Evolutionary conservation across 2,797 vertebrate genomes (phyloP), one percentile per base, ranked within the genome.

Genomic region (Danionella dracula): DNA sequence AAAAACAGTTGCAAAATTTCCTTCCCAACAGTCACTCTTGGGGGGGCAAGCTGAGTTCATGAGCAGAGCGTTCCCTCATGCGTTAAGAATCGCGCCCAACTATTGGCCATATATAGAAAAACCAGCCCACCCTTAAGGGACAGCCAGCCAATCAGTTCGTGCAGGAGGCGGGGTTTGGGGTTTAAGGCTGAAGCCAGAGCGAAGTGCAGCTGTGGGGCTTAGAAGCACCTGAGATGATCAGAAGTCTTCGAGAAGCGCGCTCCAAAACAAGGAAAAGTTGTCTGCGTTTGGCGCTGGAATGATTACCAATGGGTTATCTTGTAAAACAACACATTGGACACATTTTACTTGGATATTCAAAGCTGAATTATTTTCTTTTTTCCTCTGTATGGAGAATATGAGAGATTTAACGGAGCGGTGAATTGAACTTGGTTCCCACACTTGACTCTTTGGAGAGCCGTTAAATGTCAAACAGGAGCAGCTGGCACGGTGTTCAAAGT

Each of bases 51-150:
- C n/a, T 19, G 49, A 17, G 50, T 29, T 35, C 40, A 54, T 42
- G n/a, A 32, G 48, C 21, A 41, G 27, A 53, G 49, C 38, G 29
- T 17, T 12, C 16, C 12, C 8, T 11, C 20, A 16, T 16, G 8
- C 34, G 8, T 15, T 48, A 15, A 31, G 12, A 42, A 31, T 34
- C 65, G 70, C 57, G 72, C 57, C 61, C 63, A 34, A 53, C 48
- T 35, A 53, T 45, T 61, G 70, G 69, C 80, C 81, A 77, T 78
- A 83, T 79, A 83, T 74, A 78, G 79, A 75, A 68, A 72, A 23
- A 57, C 34, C 55, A 74, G 62, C 41, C 68, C 56, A 45, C 64
- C 77, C 78, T 76, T 68, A 60, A 29, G 66, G 72, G 37, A 48
- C 68, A 61, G 65, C 35, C 55, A 74, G n/a, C 51, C 51, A 55